Base-by-base conservation (phyloP, 2,888 invertebrate species). In the Archips crataeganus region DNA sequence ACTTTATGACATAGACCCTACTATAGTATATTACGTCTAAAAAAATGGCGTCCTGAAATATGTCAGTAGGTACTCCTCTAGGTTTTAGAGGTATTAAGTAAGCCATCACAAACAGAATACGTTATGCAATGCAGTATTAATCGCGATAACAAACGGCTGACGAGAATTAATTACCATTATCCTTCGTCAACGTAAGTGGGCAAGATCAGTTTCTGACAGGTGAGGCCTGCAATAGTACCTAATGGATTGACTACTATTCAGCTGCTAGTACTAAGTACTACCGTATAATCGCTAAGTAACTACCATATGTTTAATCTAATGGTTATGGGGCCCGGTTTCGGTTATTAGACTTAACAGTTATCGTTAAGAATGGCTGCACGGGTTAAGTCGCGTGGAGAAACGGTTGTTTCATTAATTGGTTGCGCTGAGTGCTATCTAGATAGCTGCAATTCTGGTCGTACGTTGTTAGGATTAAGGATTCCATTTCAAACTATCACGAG, bases 121-220 rank as follows among this genome's bases (percentile, higher is more conserved):
- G 62, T 23, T 68, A 47, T 47, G 47, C 63, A 47, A 47, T 68
- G 49, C 57, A 59, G 51, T 59, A 54, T n/a, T 62, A 67, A 67
- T 64, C 49, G 49, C 59, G 34, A 64, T 59, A 68, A 73, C 73
- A 59, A 69, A 73, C 63, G 64, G 51, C 61, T 42, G 8, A 68
- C 47, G 68, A n/a, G 49, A 69, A 73, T 73, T 73, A 69, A 69
- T 73, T 69, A 72, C 61, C 51, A 72, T 68, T 69, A 73, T 73
- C 73, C 73, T 73, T 69, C 73, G 64, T 73, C 73, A 69, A 34
- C 64, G 42, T 60, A 69, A 73, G 69, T 73, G 73, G 64, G 42
- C 69, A 69, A 73, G 68, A 73, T 69, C 63, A 73, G 64, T 64
- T 73, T 69, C 64, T 15, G 73, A 69, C 64, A 60, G 69, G 59